Conservation (phyloP, 2,797 vertebrate genomes). For the Emys orbicularis region DNA sequence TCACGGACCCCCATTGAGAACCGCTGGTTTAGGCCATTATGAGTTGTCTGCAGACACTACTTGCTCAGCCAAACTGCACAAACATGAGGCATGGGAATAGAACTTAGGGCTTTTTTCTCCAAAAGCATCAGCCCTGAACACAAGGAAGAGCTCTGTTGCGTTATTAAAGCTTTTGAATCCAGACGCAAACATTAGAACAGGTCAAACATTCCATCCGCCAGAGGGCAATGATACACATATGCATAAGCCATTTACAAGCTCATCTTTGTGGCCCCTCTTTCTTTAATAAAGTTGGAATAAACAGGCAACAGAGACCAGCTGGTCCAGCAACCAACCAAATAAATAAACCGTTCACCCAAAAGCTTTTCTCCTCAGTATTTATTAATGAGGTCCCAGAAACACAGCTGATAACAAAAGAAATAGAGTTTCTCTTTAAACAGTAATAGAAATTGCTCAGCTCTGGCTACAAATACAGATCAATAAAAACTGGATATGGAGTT, state of each 20-base stretch:
- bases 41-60: conserved; percentile 3
- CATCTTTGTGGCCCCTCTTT: neutral
- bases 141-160: neutral
- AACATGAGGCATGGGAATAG: neutral
- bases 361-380: neutral
- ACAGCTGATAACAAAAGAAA: neutral
- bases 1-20: too few species aligned
- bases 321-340: neutral
- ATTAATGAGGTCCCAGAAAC: neutral
- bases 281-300: neutral
- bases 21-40: neutral
- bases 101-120: neutral
- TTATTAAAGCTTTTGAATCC: neutral
- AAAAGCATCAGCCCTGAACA: neutral
- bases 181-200: neutral
- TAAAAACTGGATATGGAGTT: neutral
- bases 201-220: neutral
- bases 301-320: rapidly evolving
- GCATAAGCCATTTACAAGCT: neutral
- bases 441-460: neutral
- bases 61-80: neutral
- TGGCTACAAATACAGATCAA: neutral
- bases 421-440: rapidly evolving
- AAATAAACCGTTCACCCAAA: neutral
- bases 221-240: neutral